Evolutionary conservation across 2,113 vertebrate genomes (phyloP), one percentile per base, ranked within the genome.

Genomic region (Blennius ocellaris): DNA sequence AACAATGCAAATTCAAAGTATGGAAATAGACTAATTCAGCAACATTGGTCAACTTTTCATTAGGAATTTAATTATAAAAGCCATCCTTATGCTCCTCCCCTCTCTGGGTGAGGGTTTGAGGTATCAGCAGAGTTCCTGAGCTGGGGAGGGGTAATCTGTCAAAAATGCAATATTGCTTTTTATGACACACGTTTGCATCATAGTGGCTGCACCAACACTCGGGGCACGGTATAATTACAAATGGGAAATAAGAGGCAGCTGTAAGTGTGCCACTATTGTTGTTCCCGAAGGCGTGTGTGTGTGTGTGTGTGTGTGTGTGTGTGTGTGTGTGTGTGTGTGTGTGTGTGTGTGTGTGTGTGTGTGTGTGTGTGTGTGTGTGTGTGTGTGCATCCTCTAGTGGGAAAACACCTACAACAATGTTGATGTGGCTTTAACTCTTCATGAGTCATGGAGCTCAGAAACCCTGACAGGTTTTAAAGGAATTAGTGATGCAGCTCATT

Each of bases 181-280:
- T 55, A 65, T 66, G 52, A 61, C 50, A 70, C 36, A 58, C 3
- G 39, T 81, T 86, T 88, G 57, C 70, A 69, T 89, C 78, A 80
- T 56, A 14, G 48, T 37, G 38, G 57, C 45, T 49, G 37, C 15
- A 36, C 50, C 43, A 76, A 66, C 41, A 47, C 70, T 58, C 11
- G 67, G 59, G 83, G 73, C 43, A 14, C 2, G 16, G 38, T 50
- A 66, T 81, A 84, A 85, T 90, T 87, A 78, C 80, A 82, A 73
- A 82, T 53, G 55, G 70, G 73, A 85, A 84, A 82, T 81, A 67
- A 73, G 38, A 85, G 8, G 70, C 50, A 78, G 74, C 50, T 49
- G 16, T 71, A 72, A 69, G 43, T 71, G 61, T 80, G 63, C 38
- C 52, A 40, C 55, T 63, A 7, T 36, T 76, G 56, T 71, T 62